Conservation (phyloP, 2,797 vertebrate species). For the Choloepus didactylus region DNA sequence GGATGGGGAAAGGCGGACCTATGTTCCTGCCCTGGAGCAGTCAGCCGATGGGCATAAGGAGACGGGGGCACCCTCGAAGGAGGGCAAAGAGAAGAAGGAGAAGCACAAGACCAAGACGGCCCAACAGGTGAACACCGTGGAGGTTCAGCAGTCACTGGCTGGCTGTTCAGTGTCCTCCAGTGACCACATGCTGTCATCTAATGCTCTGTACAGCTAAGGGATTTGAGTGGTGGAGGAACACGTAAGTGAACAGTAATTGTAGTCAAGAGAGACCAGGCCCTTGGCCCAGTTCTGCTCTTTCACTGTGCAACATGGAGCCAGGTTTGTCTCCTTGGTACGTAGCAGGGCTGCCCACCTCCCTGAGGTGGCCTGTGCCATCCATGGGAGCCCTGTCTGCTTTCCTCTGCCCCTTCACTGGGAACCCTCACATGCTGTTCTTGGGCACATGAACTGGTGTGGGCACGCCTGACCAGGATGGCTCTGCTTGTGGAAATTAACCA, state of each 20-base stretch:
- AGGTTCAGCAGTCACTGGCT: background rate
- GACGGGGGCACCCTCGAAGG: conserved; percentile 79
- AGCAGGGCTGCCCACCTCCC: background rate
- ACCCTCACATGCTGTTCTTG: background rate
- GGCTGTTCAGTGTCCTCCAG: background rate
- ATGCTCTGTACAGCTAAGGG: background rate
- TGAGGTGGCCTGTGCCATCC: background rate
- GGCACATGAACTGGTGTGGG: background rate
- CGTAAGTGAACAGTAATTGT: background rate
- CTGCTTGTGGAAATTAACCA: background rate
- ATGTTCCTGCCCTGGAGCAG: conserved; percentile 91
- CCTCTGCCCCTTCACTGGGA: background rate
- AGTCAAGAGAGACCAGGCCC: background rate
- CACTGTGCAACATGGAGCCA: background rate
- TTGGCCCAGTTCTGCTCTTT: background rate
- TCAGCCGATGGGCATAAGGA: conserved; percentile 86
- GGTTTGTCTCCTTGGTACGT: background rate
- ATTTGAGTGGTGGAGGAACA: background rate
- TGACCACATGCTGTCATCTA: background rate
- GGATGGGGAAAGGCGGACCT: conserved; percentile 93
- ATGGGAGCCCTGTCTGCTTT: background rate
- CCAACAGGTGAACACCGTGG: conserved; percentile 91
- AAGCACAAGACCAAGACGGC: conserved; percentile 96
- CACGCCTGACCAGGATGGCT: background rate
- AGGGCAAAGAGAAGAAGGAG: conserved; percentile 94